phyloP scores from a whole-genome alignment of 2,888 invertebrate species.

The Drosophila lutescens region DNA sequence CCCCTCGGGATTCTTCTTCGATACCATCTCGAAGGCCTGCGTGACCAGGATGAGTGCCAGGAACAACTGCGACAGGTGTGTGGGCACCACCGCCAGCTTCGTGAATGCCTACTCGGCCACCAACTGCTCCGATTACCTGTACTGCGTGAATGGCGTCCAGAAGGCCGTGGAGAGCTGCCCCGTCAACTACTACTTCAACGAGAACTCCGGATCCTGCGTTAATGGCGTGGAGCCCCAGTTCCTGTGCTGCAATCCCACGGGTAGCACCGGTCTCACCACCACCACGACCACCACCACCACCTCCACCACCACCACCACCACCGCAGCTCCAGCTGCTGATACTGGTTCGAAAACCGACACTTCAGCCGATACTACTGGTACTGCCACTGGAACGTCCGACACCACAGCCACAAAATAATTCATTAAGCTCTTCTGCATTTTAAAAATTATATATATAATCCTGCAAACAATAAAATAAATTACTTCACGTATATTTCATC shows the following conservation, averaged over 20 bases:
- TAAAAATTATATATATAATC: not conserved
- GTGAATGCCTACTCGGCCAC: slow-evolving; percentile 66
- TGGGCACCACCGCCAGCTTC: slow-evolving; percentile 51
- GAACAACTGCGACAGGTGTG: slow-evolving; percentile 72
- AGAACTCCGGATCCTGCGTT: slow-evolving; percentile 49
- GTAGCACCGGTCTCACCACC: slow-evolving; percentile 1
- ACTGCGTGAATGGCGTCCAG: slow-evolving; percentile 57
- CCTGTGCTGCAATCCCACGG: slow-evolving; percentile 53
- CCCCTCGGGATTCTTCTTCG: slow-evolving; percentile 43
- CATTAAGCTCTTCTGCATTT: not conserved
- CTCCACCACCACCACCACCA: not conserved
- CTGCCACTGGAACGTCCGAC: not conserved
- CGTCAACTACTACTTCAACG: slow-evolving; percentile 57
- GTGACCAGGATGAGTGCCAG: slow-evolving; percentile 56
- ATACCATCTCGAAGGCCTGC: slow-evolving; percentile 54
- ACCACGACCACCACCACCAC: not conserved
- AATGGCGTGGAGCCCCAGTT: slow-evolving; percentile 50
- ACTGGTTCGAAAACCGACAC: not conserved
- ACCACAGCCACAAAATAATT: not conserved
- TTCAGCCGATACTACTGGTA: not conserved
- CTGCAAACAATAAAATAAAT: not conserved
- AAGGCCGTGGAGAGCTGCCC: slow-evolving; percentile 48
- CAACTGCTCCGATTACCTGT: slow-evolving; percentile 54
- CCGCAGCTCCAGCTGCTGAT: not conserved
- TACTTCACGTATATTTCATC: not conserved